Evolutionary conservation across 1,140 invertebrate species (phyloP).

Genomic region (Saccostrea echinata): DNA sequence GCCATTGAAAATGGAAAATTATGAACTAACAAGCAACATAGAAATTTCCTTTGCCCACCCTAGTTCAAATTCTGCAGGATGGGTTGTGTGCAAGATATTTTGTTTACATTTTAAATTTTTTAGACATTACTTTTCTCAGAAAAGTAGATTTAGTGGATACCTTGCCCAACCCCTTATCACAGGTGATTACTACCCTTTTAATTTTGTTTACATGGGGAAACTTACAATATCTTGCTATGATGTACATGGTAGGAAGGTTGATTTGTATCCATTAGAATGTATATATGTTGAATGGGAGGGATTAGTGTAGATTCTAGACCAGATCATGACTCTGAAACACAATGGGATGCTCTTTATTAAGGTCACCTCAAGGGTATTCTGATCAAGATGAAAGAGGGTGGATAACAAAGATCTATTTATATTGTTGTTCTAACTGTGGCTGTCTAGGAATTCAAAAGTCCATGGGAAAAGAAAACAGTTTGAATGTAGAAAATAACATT

Average conservation of each 20-base stretch:
- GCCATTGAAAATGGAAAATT: not conserved
- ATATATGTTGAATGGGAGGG: not conserved
- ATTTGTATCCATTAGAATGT: not conserved
- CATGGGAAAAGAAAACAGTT: not conserved
- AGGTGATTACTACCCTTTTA: not conserved
- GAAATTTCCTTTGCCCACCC: not conserved
- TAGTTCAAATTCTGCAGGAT: not conserved
- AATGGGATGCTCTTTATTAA: not conserved
- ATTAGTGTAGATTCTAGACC: slow-evolving; percentile 14
- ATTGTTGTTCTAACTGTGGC: not conserved
- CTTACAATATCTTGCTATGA: not conserved
- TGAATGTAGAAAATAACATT: not conserved
- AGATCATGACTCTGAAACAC: not conserved
- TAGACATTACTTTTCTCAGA: not conserved
- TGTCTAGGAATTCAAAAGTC: no score
- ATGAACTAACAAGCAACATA: not conserved
- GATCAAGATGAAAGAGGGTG: not conserved
- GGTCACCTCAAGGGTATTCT: slow-evolving; percentile 10
- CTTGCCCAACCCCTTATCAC: not conserved
- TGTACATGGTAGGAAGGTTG: not conserved
- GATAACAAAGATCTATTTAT: not conserved
- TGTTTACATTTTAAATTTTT: no score
- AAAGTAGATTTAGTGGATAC: not conserved
- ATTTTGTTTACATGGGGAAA: not conserved
- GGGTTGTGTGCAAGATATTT: not conserved